phyloP scores from a whole-genome alignment of 1,140 invertebrate genomes.

The Metaphire vulgaris region DNA sequence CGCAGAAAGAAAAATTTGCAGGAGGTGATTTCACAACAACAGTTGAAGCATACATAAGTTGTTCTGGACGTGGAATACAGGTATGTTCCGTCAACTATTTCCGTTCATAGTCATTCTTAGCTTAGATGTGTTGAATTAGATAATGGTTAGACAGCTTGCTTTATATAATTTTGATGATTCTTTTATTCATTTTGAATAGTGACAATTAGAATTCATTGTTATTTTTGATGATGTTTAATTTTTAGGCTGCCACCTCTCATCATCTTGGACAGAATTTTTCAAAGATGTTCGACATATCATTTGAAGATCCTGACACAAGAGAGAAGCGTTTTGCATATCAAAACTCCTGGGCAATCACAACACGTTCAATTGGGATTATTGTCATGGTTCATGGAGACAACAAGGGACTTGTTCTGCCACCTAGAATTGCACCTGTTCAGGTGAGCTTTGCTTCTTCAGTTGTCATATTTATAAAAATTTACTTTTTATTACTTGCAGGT shows the following conservation, averaged over 20 bases:
- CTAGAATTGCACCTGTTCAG: conserved; percentile 74
- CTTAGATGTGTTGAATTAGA: background rate
- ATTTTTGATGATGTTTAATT: conserved; percentile 2
- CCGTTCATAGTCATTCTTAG: background rate
- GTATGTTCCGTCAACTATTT: too few relatives aligned
- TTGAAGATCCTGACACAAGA: conserved; percentile 85
- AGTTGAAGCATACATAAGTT: conserved; percentile 88
- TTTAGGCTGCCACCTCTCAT: conserved; percentile 87
- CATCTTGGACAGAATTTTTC: conserved; percentile 98
- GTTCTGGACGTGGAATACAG: conserved; percentile 63
- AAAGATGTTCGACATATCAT: conserved; percentile 97
- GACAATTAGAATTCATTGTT: conserved; percentile 5
- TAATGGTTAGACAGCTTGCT: background rate
- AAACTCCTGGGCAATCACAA: conserved; percentile 98
- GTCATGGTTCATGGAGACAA: conserved; percentile 96
- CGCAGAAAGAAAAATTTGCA: conserved; percentile 99
- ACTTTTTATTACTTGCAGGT: too few relatives aligned
- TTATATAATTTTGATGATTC: background rate
- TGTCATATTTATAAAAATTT: too few relatives aligned
- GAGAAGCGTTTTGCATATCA: conserved; percentile 82
- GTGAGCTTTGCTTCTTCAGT: too few relatives aligned
- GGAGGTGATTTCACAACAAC: conserved; percentile 96
- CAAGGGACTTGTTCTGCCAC: conserved; percentile 89
- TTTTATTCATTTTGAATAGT: too few relatives aligned
- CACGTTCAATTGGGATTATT: conserved; percentile 89